These are phyloP conservation scores for Paradisaea rubra DNA, from an alignment of 2,113 vertebrate genomes.

Conservation along the genomic window DNA sequence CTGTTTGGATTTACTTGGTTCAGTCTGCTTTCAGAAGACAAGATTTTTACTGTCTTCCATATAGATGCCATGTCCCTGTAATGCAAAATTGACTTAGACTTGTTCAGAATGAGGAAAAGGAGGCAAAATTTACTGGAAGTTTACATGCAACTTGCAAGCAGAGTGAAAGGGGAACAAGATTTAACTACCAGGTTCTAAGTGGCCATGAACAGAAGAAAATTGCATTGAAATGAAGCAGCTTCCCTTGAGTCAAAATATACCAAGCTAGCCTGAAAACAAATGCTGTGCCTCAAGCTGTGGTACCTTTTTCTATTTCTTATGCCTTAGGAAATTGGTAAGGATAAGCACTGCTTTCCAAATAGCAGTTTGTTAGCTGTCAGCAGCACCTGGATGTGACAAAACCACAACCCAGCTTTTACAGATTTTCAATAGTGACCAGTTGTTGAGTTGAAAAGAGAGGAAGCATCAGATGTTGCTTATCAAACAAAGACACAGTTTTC, in stretches of 20 bases:
- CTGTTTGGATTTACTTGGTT: background rate
- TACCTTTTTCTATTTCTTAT: background rate
- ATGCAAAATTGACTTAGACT: background rate
- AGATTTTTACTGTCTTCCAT: background rate
- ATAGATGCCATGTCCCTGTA: background rate
- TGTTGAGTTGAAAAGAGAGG: constrained; percentile 39
- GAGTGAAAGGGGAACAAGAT: background rate
- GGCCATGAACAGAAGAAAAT: background rate
- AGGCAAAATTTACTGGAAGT: background rate
- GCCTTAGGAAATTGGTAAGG: background rate
- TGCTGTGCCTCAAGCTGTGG: background rate
- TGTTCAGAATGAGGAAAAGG: background rate
- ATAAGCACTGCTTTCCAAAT: background rate
- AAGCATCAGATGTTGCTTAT: constrained; percentile 62
- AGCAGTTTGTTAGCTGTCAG: constrained; percentile 57
- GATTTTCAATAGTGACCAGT: constrained; percentile 3
- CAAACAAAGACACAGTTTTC: constrained; percentile 66
- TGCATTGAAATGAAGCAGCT: background rate
- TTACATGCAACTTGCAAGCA: background rate
- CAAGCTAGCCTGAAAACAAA: background rate
- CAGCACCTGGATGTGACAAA: constrained; percentile 30
- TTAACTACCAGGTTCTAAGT: background rate
- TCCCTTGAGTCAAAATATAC: background rate
- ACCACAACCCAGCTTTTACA: background rate
- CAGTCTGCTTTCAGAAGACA: background rate